Evolutionary conservation across 2,797 vertebrate species (phyloP), one percentile per base, ranked within the genome.

Genomic region (Enteromius unitaeniatus): DNA sequence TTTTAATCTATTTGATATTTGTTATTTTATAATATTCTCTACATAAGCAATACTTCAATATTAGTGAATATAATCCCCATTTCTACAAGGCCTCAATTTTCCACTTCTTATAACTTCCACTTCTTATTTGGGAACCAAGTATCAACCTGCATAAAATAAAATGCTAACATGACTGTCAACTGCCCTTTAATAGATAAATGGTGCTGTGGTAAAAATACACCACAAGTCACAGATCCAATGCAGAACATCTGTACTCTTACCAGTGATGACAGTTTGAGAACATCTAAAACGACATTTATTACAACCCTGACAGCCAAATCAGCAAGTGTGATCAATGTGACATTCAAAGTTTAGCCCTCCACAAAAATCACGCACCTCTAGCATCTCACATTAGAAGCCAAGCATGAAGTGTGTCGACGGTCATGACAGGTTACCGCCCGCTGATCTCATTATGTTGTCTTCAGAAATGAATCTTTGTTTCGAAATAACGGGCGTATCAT

Each of bases 261-360:
- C 78, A 68, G 23, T 28, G 34, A 31, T 76, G 65, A 72, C 87
- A 72, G 68, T 86, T 76, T 74, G 45, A 77, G 74, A 84, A 82
- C 70, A 88, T 88, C 67, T 78, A 60, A 73, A 82, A 76, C 40
- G 37, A 37, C 82, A 60, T 82, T 82, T 79, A 84, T 86, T 76
- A 84, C 79, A 70, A 34, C 76, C 85, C 67, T 70, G 69, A 76
- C 65, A 67, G 79, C 67, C 51, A 68, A 78, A 82, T 82, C 68
- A 74, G 76, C 82, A n/a, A 64, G 34, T 77, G 62, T 70, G 68
- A 62, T 84, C 87, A 88, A 85, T 80, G 83, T 86, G 85, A 88
- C 82, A 86, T 83, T 86, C 85, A 85, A 55, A 70, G 80, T 80
- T 73, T 34, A 88, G 82, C 79, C 76, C 73, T 83, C 21, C 42